These are phyloP conservation scores for Didymodactylos carnosus DNA, from an alignment of 2,888 invertebrate genomes.

Conservation along the genomic window DNA sequence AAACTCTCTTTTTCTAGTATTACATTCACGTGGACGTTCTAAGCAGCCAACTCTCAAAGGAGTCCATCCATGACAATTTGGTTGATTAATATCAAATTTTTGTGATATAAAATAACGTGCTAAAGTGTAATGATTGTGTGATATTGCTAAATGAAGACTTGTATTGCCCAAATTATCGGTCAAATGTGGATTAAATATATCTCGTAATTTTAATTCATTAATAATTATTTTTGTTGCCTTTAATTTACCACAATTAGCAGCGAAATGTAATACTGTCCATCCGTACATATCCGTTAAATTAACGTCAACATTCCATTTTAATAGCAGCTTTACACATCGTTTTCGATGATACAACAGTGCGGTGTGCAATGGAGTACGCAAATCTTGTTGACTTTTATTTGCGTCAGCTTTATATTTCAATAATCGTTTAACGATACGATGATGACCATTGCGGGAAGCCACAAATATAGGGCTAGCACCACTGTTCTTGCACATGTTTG, in stretches of 20 bases:
- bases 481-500: neutral
- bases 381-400: neutral
- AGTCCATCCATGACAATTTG: neutral
- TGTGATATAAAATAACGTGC: neutral
- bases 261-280: neutral
- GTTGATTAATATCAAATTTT: neutral
- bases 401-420: neutral
- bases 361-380: neutral
- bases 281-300: neutral
- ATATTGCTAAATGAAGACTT: neutral
- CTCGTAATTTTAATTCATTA: neutral
- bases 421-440: neutral
- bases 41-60: too few species aligned
- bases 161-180: neutral
- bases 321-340: neutral
- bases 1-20: too few species aligned
- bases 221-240: neutral
- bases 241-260: neutral
- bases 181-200: neutral
- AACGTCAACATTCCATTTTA: fast-evolving
- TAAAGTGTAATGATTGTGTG: neutral
- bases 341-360: neutral
- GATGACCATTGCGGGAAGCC: neutral
- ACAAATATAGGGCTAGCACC: neutral
- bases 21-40: too few species aligned